A percentile compares a stretch with the other conserved stretches of the same genome.
Evolutionary conservation across 37 sponge, comb jelly and placozoan genomes (phyloP).

Genomic region (Chondrilla cf. caribensis): DNA sequence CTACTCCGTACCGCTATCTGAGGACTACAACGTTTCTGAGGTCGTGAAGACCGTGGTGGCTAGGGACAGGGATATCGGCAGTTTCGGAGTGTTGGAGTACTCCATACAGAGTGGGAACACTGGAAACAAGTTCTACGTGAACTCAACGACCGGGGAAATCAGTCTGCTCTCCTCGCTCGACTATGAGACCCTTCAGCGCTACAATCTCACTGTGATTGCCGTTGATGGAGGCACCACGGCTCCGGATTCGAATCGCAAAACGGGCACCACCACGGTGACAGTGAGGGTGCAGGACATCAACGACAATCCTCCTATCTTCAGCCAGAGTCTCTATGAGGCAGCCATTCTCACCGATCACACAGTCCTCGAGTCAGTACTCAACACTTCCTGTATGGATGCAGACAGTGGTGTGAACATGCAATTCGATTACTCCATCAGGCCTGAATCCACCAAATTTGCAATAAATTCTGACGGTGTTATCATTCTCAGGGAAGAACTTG

Average conservation of each 20-base stretch:
- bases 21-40: constrained; percentile 18
- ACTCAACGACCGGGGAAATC: constrained; percentile 53
- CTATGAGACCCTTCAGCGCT: constrained; percentile 36
- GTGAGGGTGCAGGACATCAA: constrained; percentile 42
- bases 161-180: constrained; percentile 59
- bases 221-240: constrained; percentile 57
- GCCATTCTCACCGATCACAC: constrained; percentile 48
- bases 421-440: constrained; percentile 28
- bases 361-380: constrained; percentile 26
- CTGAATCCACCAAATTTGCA: constrained; percentile 15
- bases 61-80: constrained; percentile 65
- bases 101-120: constrained; percentile 50
- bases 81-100: constrained; percentile 62
- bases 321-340: constrained; percentile 26
- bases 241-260: constrained; percentile 12
- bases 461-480: constrained; percentile 44
- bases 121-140: constrained; percentile 56
- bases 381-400: constrained; percentile 39
- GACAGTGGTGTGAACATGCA: constrained; percentile 34
- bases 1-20: constrained; percentile 38
- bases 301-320: constrained; percentile 21
- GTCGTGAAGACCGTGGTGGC: constrained; percentile 40
- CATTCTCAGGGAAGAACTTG: constrained; percentile 26
- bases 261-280: constrained; percentile 39
- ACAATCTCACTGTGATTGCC: constrained; percentile 52